These are phyloP conservation scores for Anas acuta DNA, from an alignment of 2,797 vertebrate genomes.

Conservation along the genomic window DNA sequence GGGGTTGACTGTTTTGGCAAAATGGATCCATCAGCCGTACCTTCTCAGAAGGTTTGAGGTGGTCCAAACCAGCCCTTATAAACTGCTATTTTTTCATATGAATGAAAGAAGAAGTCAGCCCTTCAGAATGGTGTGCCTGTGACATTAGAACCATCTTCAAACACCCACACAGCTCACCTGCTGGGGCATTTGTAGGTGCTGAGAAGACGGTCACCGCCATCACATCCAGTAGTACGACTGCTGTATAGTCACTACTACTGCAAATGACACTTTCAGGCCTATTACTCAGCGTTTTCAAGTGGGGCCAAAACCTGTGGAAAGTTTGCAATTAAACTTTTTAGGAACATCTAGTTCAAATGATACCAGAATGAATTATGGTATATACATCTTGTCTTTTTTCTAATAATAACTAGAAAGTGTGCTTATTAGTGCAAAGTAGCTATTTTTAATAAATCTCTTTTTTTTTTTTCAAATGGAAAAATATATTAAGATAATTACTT, in stretches of 20 bases:
- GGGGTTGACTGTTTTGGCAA: not conserved
- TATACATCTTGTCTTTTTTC: not conserved
- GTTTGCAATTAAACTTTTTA: not conserved
- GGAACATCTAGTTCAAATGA: not conserved
- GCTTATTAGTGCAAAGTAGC: not conserved
- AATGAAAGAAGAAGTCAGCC: not conserved
- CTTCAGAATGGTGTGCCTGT: not conserved
- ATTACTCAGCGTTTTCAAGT: not conserved
- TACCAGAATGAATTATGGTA: not conserved
- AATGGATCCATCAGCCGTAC: not conserved
- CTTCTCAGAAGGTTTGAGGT: not conserved
- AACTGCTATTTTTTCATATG: not conserved
- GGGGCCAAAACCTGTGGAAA: not conserved
- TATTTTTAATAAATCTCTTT: not conserved
- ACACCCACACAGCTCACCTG: not conserved
- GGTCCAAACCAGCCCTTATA: not conserved
- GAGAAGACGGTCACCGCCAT: no score
- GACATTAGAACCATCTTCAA: not conserved
- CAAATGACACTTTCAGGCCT: not conserved
- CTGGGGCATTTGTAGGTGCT: not conserved
- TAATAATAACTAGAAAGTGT: not conserved
- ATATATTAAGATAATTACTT: not conserved
- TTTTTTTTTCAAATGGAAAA: not conserved
- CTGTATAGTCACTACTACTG: not conserved
- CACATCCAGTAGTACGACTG: fast-evolving